Base-by-base conservation (phyloP, 2,113 vertebrate genomes). In the Alexandromys fortis region DNA sequence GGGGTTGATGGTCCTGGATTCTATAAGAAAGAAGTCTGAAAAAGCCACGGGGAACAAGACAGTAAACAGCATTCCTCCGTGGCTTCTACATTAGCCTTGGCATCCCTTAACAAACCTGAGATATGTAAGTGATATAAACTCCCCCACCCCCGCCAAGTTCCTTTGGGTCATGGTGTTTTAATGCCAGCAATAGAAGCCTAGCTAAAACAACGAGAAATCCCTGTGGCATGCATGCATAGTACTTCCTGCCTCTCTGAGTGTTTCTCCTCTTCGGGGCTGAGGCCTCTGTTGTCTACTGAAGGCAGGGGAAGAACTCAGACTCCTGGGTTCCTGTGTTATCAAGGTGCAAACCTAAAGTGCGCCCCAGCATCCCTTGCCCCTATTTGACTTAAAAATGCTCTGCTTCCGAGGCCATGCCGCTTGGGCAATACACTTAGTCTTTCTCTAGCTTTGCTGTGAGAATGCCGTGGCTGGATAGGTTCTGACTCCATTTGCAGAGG, bases 171-270 rank as follows among this genome's bases (percentile, higher is more conserved):
- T 58, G 22, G 35, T 61, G 79, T 38, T 82, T 82, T 38, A 82
- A 82, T 26, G 55, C 61, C 22, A 82, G 78, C 19, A 58, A 24
- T 58, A 82, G 79, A 61, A 1, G 17, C 55, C 52, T 38, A 61
- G 52, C 3, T 13, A 38, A n/a, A 81, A 58, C 35, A 81, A 3
- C 3, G n/a, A 22, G 21, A 30, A 35, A 12, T 63, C 73, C 63
- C 12, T 6, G 0, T 10, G 65, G 28, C 9, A 1, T 10, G 49
- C 33, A 5, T 3, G 45, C 33, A 5, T 3, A 83, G 45, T n/a
- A 30, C n/a, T 24, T 61, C 63, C 14, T 4, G 13, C 38, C 33
- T 30, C 5, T 55, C 61, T 65, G 11, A 26, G 0, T 10, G 11
- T 49, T 42, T 38, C 52, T 72, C 38, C 63, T 72, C 42, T 12